phyloP scores from a whole-genome alignment of 2,113 vertebrate species.

The Syrrhaptes paradoxus region DNA sequence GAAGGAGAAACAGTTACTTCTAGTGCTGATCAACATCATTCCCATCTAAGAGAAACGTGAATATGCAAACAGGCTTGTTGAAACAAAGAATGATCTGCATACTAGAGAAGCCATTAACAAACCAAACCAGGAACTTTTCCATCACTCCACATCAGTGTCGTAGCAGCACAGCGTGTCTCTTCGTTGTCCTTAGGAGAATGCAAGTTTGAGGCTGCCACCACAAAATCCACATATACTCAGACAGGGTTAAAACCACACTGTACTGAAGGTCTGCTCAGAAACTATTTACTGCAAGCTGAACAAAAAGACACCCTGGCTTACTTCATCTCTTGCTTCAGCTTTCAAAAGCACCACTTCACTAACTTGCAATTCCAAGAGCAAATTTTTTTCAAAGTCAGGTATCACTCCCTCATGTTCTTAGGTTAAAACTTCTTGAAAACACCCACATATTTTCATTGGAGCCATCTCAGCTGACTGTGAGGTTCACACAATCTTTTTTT shows the following conservation, averaged over 20 bases:
- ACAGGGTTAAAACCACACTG: neutral
- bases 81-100: neutral
- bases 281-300: neutral
- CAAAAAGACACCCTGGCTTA: neutral
- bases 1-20: slow-evolving; percentile 22
- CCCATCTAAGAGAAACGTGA: neutral
- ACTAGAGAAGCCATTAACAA: neutral
- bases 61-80: neutral
- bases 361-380: neutral
- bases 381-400: neutral
- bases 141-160: no score
- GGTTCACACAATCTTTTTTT: neutral
- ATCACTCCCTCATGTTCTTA: neutral
- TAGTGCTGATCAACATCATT: neutral
- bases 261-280: neutral
- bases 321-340: neutral
- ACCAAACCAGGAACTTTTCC: neutral
- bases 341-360: neutral
- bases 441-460: neutral
- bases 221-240: neutral
- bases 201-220: neutral
- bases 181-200: neutral
- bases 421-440: neutral
- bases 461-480: slow-evolving; percentile 45
- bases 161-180: neutral